Evolutionary conservation across 2,888 invertebrate species (phyloP), one percentile per base, ranked within the genome.

Genomic region (Phoenoteleia sp.): DNA sequence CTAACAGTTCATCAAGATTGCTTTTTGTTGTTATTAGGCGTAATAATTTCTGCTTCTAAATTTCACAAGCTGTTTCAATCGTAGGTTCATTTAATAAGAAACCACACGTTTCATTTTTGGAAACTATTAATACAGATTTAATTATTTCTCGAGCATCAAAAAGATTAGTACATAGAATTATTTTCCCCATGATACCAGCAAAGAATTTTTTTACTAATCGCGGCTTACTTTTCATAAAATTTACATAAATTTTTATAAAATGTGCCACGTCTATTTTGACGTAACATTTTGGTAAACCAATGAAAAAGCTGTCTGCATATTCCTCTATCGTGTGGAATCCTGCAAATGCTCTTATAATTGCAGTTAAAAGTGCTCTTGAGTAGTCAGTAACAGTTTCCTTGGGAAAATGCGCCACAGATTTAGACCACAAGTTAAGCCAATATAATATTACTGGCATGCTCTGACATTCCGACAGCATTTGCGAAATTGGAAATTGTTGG

Each of bases 311-410:
- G 47, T 88, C 64, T 0, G 64, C 82, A 79, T 86, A 88, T 47
- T 85, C 85, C 25, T 87, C 80, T 7, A 87, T 66, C 6, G 76
- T 88, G 17, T 47, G n/a, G 49, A 66, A 80, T 9, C 74, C 60
- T 25, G 86, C 80, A 71, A 88, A 87, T n/a, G 67, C 54, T 74
- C 81, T 71, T 1, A 86, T 52, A 2, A 75, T 49, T 15, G 88
- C 86, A 25, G 54, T 84, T 4, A 87, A 54, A 7, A 89, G 52
- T 6, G 88, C 88, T 52, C 64, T 72, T 1, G 82, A 85, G 2
- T 67, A 69, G 67, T 90, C 87, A 6, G 54, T 64, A 7, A 86
- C 84, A 2, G 85, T 83, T 79, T 89, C 87, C 29, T 77, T 81
- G 11, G 88, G 89, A 19, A 9, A n/a, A 29, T 81, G 83, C 54